Evolutionary conservation across 2,113 vertebrate species (phyloP), one percentile per base, ranked within the genome.

Genomic region (Naja naja): DNA sequence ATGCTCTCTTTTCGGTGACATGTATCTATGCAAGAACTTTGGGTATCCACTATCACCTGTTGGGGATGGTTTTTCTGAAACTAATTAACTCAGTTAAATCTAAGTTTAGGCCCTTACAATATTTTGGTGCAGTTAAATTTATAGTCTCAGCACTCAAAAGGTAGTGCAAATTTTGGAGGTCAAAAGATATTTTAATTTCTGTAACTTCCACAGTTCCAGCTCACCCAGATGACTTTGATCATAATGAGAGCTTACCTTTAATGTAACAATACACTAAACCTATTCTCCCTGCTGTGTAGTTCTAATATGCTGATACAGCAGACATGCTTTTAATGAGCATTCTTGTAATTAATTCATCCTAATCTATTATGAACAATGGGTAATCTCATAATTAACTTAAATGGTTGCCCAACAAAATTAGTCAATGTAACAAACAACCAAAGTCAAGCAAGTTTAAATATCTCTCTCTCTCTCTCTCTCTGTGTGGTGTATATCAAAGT

Each of bases 351-450:
- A 94, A 93, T 94, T 94, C 95, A 91, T 81, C 93, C 20, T 86
- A 95, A 94, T 89, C 56, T 9, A 3, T 90, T 93, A 43, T 94
- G 91, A 87, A 96, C 69, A 95, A 89, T 91, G 47, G 95, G 94
- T 89, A 95, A 92, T 88, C 88, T 94, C 49, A 25, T 95, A 95
- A 96, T 96, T 97, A 96, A 95, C 74, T 93, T 90, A 95, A 95
- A 93, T 89, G 93, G 92, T 93, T 94, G 95, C 90, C 90, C 94
- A 90, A 81, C 55, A 96, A 94, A 81, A 97, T 93, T 96, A 95
- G 30, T 85, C 92, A n/a, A 69, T 94, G 56, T 89, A 93, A 91
- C 30, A 94, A 92, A 93, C 47, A 94, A 89, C 43, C 34, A 60
- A 94, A 95, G 92, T 47, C 34, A 54, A 90, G 39, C 60, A 92